phyloP scores from a whole-genome alignment of 1,140 invertebrate genomes.

The Dufourea novaeangliae region DNA sequence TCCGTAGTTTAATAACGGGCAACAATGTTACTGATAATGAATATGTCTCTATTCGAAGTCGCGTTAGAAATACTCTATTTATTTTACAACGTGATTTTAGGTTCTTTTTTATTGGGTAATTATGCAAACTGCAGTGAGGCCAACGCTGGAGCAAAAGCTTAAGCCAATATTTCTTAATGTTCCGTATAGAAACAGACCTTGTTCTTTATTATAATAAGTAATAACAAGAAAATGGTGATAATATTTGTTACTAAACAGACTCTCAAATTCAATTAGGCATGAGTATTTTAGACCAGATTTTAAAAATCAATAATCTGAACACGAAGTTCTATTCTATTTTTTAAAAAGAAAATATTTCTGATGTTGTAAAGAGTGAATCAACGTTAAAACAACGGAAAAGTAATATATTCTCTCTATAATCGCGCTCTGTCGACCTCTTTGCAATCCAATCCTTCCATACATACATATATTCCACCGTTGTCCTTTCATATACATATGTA shows the following conservation, averaged over 20 bases:
- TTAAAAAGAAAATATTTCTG: too few relatives aligned
- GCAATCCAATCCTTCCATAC: too few relatives aligned
- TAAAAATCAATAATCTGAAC: background rate
- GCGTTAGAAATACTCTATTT: constrained; percentile 58
- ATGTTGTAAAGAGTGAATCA: too few relatives aligned
- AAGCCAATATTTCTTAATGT: constrained; percentile 31
- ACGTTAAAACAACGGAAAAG: too few relatives aligned
- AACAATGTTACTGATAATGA: too few relatives aligned
- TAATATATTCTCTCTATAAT: too few relatives aligned
- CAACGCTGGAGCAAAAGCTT: background rate
- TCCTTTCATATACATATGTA: too few relatives aligned
- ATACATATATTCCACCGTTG: too few relatives aligned
- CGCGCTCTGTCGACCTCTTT: too few relatives aligned
- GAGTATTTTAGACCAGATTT: background rate
- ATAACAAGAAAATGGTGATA: too few relatives aligned
- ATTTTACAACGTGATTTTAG: constrained; percentile 55
- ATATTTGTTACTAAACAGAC: background rate
- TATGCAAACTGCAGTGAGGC: constrained; percentile 57
- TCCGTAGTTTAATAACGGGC: too few relatives aligned
- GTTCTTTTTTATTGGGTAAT: constrained; percentile 63
- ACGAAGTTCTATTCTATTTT: too few relatives aligned
- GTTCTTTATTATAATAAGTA: constrained; percentile 20
- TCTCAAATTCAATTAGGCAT: constrained; percentile 9
- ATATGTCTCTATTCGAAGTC: constrained; percentile 22
- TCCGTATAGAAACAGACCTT: constrained; percentile 9